Conservation (phyloP, 2,113 vertebrate species). For the Marcusenius ussheri region DNA sequence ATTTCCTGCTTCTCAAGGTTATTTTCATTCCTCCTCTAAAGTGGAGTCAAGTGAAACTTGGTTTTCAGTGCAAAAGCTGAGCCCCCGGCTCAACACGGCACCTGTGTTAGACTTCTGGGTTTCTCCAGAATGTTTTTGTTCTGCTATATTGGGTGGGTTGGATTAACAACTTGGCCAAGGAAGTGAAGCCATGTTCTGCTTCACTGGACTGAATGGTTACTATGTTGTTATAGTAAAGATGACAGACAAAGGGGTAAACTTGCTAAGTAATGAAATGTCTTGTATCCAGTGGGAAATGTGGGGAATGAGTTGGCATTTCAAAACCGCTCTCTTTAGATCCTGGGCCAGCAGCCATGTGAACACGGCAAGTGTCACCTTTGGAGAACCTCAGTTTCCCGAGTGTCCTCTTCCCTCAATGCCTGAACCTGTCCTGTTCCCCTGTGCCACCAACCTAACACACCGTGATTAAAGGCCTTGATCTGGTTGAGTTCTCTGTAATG, state of each 20-base stretch:
- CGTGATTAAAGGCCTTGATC: background rate
- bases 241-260: background rate
- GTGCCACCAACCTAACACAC: background rate
- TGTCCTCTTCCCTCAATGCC: background rate
- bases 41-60: background rate
- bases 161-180: background rate
- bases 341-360: background rate
- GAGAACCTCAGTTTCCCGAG: background rate
- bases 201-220: background rate
- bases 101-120: background rate
- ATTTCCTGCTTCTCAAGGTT: background rate
- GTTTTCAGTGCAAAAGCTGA: background rate
- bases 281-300: background rate
- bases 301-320: background rate
- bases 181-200: background rate
- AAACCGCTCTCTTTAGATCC: constrained; percentile 4
- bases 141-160: background rate
- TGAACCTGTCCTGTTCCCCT: background rate
- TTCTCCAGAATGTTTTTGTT: background rate
- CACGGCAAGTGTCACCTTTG: background rate
- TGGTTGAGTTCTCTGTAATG: background rate
- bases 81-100: background rate
- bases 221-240: background rate
- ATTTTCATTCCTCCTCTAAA: background rate
- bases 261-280: background rate